A percentile compares a stretch with the other conserved stretches of the same genome.
Conservation (phyloP, 2,888 invertebrate genomes). For the Linyphia triangularis region DNA sequence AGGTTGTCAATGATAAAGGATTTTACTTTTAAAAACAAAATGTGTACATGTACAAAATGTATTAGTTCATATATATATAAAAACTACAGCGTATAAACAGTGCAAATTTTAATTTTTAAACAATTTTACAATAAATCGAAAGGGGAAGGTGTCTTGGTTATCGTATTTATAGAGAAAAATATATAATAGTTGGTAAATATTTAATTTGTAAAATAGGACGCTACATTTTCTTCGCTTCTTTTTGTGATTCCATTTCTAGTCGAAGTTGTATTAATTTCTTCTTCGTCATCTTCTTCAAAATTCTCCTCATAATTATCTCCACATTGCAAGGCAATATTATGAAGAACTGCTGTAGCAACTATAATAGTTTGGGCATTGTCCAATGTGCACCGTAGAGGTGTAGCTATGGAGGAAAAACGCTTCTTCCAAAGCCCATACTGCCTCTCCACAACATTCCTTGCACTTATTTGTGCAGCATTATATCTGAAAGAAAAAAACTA, state of each 20-base stretch:
- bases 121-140: no score
- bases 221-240: no score
- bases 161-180: no score
- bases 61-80: no score
- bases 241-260: background rate
- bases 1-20: no score
- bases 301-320: background rate
- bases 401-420: background rate
- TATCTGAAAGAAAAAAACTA: background rate
- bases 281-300: background rate
- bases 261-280: background rate
- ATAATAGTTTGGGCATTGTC: slow-evolving; percentile 8
- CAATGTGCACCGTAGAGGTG: background rate
- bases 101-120: no score
- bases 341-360: slow-evolving; percentile 8
- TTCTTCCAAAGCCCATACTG: slow-evolving; percentile 28
- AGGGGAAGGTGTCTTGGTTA: no score
- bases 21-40: no score
- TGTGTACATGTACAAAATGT: no score
- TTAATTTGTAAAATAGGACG: no score
- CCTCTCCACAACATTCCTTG: slow-evolving; percentile 17
- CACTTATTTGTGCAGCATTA: background rate
- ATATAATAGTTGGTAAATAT: no score
- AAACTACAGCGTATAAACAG: no score
- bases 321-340: background rate